phyloP scores from a whole-genome alignment of 2,113 vertebrate species.

The Meriones unguiculatus region DNA sequence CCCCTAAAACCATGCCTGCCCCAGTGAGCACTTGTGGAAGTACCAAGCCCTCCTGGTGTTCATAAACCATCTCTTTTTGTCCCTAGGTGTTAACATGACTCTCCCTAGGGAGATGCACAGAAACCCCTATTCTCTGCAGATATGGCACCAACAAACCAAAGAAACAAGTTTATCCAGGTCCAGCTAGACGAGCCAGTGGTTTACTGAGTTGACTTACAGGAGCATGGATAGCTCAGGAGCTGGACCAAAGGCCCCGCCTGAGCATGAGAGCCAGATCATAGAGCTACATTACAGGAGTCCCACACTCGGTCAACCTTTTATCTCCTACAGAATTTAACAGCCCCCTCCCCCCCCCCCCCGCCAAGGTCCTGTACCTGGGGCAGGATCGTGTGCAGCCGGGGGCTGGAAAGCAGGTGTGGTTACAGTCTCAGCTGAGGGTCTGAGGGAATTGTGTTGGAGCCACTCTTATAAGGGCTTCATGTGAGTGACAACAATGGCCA shows the following conservation, averaged over 20 bases:
- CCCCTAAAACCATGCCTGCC: rapidly evolving
- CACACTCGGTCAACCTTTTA: neutral
- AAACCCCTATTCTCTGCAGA: neutral
- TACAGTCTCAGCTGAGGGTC: neutral
- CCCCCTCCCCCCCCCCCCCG: too few species aligned
- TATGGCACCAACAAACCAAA: neutral
- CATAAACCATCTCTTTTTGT: neutral
- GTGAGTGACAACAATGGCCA: neutral
- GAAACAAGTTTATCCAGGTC: neutral
- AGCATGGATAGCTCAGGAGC: neutral
- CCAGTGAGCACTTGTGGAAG: neutral
- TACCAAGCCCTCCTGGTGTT: neutral
- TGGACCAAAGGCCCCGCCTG: neutral
- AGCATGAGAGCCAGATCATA: neutral
- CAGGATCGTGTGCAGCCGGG: neutral
- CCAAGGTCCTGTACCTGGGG: too few species aligned
- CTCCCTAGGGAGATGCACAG: neutral
- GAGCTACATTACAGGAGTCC: neutral
- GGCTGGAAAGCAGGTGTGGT: too few species aligned
- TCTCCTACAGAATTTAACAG: neutral
- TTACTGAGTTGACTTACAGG: neutral
- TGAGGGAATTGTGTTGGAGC: neutral
- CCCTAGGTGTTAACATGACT: neutral
- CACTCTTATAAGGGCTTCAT: neutral
- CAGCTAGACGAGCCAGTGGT: neutral